These are phyloP conservation scores for Spea bombifrons DNA, from an alignment of 2,113 vertebrate species.

Conservation along the genomic window DNA sequence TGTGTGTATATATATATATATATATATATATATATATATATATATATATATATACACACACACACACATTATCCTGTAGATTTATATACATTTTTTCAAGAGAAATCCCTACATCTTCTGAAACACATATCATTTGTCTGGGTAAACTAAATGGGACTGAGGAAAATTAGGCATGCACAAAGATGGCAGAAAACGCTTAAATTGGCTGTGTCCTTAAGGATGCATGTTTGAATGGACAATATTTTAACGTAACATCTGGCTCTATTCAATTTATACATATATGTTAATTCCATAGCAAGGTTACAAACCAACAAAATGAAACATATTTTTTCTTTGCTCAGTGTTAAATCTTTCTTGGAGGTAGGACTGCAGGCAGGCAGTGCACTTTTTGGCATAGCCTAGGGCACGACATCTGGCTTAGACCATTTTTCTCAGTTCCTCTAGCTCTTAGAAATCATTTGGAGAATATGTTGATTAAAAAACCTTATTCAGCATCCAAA, in stretches of 20 bases:
- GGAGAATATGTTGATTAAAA: conserved; percentile 33
- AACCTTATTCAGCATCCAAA: conserved; percentile 30
- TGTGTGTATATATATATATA: too few relatives aligned
- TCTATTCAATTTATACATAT: background rate
- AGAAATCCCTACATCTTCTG: too few relatives aligned
- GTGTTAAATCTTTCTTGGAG: conserved; percentile 19
- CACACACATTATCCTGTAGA: too few relatives aligned
- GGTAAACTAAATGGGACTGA: too few relatives aligned
- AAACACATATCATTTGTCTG: too few relatives aligned
- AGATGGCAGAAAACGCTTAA: too few relatives aligned
- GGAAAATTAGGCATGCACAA: too few relatives aligned
- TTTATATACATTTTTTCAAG: too few relatives aligned
- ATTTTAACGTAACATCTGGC: conserved; percentile 1
- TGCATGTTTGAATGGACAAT: background rate
- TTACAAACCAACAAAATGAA: conserved; percentile 17
- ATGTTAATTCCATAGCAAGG: conserved; percentile 16
- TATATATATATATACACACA: too few relatives aligned
- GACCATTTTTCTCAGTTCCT: conserved; percentile 48
- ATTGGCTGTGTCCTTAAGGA: too few relatives aligned
- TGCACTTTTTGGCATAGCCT: conserved; percentile 25
- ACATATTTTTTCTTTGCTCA: conserved; percentile 8
- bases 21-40: too few relatives aligned
- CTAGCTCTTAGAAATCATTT: conserved; percentile 35
- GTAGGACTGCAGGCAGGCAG: conserved; percentile 15
- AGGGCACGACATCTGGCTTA: conserved; percentile 48